Evolutionary conservation across 2,113 vertebrate genomes (phyloP), one percentile per base, ranked within the genome.

Genomic region (Eulacestoma nigropectus): DNA sequence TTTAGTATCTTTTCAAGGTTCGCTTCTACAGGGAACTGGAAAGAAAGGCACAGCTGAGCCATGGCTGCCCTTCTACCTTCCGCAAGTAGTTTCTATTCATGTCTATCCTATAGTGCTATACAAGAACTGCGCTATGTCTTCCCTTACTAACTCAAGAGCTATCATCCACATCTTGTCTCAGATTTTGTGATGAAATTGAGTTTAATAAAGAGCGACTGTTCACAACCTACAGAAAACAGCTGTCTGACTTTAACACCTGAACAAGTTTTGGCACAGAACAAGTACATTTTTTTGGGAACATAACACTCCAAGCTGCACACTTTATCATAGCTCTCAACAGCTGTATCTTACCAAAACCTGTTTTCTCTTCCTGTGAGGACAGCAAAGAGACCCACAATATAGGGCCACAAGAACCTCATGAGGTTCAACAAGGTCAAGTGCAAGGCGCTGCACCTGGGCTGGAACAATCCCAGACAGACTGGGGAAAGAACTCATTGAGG

Each of bases 111-210:
- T 0, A 79, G 14, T 10, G 17, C 39, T 46, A 76, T 17, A 25
- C 3, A 1, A 73, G 8, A 19, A 49, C 10, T 81, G 87, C 7
- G 7, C 23, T 67, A 19, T 0, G 0, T 59, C 35, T 64, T 68
- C 6, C 22, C 30, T 63, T 55, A 35, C 33, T 55, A 83, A 37
- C 23, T 87, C 19, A 17, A 50, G 19, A 57, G 39, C 22, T 63
- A 32, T 6, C 7, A 68, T 13, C 30, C 11, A 55, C 4, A 37
- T 73, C 73, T 50, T 46, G 44, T 55, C 15, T 39, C 47, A 55
- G 49, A 63, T 49, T 29, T 53, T 82, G 7, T 78, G 42, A 78
- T n/a, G 20, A 29, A 67, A 53, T 3, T 41, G 5, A 41, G 17
- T 37, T 69, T 52, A 70, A n/a, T 32, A 42, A 78, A 60, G 20